Evolutionary conservation across 2,797 vertebrate species (phyloP).

Genomic region (Myiotriccus ornatus): DNA sequence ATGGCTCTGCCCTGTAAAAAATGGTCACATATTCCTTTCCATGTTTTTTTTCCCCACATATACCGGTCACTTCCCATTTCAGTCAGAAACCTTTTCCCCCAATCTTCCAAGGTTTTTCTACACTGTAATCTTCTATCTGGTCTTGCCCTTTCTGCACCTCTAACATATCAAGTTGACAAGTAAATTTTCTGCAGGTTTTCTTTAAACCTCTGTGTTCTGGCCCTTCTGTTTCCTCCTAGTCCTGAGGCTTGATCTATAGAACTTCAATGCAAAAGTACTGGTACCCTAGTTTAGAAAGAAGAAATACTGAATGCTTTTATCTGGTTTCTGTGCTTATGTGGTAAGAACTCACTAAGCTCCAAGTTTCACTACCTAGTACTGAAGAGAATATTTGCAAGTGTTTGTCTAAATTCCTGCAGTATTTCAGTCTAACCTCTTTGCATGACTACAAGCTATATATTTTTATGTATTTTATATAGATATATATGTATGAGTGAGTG

Average conservation of each 20-base stretch:
- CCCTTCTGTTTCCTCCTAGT: background rate
- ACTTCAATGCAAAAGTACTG: background rate
- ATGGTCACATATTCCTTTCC: background rate
- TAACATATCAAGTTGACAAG: background rate
- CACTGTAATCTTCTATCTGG: background rate
- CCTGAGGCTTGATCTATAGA: background rate
- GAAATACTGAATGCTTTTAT: background rate
- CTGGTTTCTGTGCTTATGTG: background rate
- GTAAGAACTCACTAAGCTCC: background rate
- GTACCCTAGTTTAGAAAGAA: background rate
- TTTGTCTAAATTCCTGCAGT: background rate
- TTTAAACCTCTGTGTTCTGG: background rate
- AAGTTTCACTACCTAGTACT: background rate
- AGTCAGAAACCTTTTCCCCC: background rate
- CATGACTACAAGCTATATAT: background rate
- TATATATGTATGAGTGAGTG: fast-evolving
- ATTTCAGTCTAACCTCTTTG: background rate
- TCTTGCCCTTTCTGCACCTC: background rate
- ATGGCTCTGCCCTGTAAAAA: background rate
- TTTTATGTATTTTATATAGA: background rate
- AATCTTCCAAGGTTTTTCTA: background rate
- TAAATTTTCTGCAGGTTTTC: background rate
- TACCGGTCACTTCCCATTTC: background rate
- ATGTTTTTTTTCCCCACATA: background rate
- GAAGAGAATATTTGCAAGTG: background rate